Conservation (phyloP, 30 jellyfish, hydroid and myxozoan genomes). For the Hydractinia echinata region DNA sequence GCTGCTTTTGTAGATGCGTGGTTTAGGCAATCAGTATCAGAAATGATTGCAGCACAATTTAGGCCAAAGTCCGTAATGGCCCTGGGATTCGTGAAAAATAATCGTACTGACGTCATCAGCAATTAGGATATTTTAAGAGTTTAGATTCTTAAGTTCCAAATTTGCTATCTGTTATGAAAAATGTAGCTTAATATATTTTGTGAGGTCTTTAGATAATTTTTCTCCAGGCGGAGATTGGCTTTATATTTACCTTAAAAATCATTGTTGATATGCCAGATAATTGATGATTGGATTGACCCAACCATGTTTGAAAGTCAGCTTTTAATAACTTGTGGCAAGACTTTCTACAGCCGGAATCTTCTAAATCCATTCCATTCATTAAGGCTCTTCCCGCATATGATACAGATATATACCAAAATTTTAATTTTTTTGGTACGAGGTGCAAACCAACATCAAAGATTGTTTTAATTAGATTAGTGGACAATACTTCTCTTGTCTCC, state of each 20-base stretch:
- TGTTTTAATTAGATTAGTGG: neutral
- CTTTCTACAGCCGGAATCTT: constrained; percentile 8
- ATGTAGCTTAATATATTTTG: too few species aligned
- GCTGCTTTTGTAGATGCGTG: too few species aligned
- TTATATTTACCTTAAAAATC: neutral
- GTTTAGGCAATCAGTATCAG: too few species aligned
- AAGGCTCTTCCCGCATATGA: neutral
- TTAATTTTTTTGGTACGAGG: neutral
- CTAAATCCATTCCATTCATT: neutral
- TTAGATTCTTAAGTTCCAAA: too few species aligned
- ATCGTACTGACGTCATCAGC: too few species aligned
- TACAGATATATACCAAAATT: neutral
- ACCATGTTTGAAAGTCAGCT: neutral
- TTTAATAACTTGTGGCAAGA: neutral
- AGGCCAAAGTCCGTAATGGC: too few species aligned
- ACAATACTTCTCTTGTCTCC: neutral
- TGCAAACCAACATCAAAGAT: neutral
- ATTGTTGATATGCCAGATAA: neutral
- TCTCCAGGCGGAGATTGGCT: too few species aligned
- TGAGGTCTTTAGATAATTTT: too few species aligned
- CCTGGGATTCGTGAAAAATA: too few species aligned
- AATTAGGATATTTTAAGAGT: too few species aligned
- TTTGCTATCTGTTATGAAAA: too few species aligned
- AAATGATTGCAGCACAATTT: too few species aligned
- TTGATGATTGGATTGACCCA: neutral